Conservation (phyloP, 2,113 vertebrate genomes). For the Bos taurus region DNA sequence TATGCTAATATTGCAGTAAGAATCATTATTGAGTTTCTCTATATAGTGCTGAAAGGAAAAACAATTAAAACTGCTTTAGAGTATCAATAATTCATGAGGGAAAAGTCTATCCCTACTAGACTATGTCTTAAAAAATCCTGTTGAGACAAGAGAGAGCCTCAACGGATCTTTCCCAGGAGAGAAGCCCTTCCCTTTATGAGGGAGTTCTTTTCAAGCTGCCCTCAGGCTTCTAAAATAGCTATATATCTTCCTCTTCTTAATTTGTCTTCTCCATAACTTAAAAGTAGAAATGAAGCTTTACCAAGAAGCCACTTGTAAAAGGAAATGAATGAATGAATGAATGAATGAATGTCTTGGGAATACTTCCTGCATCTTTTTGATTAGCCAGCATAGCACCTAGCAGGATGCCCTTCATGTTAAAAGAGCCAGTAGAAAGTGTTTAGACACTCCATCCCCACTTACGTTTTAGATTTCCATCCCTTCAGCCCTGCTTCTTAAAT, state of each 20-base stretch:
- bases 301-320: conserved; percentile 15
- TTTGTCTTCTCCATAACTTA: not conserved
- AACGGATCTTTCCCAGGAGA: conserved; percentile 24
- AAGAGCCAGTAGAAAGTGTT: not conserved
- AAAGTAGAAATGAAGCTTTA: not conserved
- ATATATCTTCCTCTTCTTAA: not conserved
- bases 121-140: conserved; percentile 50
- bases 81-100: conserved; percentile 68
- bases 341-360: not conserved
- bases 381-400: not conserved
- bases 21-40: conserved; percentile 55
- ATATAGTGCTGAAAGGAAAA: conserved; percentile 55
- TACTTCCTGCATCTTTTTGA: not conserved
- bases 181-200: not conserved
- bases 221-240: conserved; percentile 25
- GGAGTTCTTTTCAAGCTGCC: conserved; percentile 41
- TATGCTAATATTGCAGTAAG: conserved; percentile 57
- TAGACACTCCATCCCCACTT: not conserved
- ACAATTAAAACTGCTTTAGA: conserved; percentile 69
- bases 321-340: not conserved
- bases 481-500: conserved; percentile 38
- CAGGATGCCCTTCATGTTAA: not conserved
- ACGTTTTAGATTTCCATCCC: not conserved
- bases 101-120: conserved; percentile 52
- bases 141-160: conserved; percentile 50